Percentiles rank a stretch among this genome's conserved stretches.
phyloP scores from a whole-genome alignment of 2,113 vertebrate genomes.

The Lethenteron reissneri region DNA sequence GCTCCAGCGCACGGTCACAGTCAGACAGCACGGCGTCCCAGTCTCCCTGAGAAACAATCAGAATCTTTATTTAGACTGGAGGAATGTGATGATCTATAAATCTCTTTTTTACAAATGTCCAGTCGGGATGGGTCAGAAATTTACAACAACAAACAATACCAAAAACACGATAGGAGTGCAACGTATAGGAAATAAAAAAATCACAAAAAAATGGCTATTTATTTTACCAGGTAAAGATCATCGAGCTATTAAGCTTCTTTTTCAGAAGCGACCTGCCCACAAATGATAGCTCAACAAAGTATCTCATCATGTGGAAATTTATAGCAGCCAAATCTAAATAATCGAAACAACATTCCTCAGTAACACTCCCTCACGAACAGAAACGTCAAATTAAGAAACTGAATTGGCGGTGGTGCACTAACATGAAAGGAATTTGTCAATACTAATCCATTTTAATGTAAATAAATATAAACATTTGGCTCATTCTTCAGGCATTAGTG shows the following conservation, averaged over 20 bases:
- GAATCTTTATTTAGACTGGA: background rate
- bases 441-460: background rate
- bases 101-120: background rate
- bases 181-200: background rate
- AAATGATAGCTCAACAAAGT: too few relatives aligned
- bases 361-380: background rate
- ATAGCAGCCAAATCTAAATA: too few relatives aligned
- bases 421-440: background rate
- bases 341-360: too few relatives aligned
- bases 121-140: too few relatives aligned
- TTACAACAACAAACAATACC: background rate
- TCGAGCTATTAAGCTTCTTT: too few relatives aligned
- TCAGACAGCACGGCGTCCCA: slow-evolving; percentile 2
- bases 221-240: background rate
- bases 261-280: too few relatives aligned
- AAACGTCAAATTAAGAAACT: background rate
- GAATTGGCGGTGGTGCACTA: background rate
- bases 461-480: background rate
- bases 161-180: background rate
- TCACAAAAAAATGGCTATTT: background rate
- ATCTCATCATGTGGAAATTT: too few relatives aligned
- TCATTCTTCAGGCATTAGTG: too few relatives aligned
- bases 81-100: background rate
- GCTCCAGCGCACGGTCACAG: slow-evolving; percentile 1
- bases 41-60: slow-evolving; percentile 1